Evolutionary conservation across 2,797 vertebrate genomes (phyloP).

Genomic region (Sternarchorhynchus goeldii): DNA sequence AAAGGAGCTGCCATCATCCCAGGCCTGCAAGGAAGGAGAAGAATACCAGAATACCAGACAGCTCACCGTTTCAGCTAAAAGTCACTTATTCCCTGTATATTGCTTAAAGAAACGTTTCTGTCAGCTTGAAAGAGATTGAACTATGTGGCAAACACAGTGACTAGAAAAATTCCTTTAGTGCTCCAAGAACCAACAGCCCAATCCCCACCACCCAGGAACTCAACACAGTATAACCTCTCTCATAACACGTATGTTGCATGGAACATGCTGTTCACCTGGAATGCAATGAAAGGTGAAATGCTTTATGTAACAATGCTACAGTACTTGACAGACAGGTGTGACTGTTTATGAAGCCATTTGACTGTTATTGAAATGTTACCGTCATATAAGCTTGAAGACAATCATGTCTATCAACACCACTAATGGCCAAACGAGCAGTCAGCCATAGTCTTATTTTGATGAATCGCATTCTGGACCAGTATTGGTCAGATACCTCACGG

Average conservation of each 20-base stretch:
- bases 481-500: too few species aligned
- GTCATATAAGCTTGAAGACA: neutral
- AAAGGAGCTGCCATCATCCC: neutral
- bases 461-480: too few species aligned
- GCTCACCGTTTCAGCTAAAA: too few species aligned
- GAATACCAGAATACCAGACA: too few species aligned
- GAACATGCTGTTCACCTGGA: neutral
- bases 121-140: too few species aligned
- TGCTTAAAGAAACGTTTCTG: too few species aligned
- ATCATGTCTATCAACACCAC: neutral
- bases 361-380: neutral
- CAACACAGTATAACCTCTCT: neutral
- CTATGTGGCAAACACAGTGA: too few species aligned
- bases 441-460: too few species aligned
- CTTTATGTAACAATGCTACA: neutral
- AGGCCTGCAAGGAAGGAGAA: too few species aligned
- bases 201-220: neutral
- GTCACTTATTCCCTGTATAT: too few species aligned
- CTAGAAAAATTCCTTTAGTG: neutral
- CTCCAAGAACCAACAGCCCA: neutral
- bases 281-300: neutral
- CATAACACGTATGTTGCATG: neutral
- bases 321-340: neutral
- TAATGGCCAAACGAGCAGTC: too few species aligned
- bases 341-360: neutral